Evolutionary conservation across 2,113 vertebrate genomes (phyloP), one percentile per base, ranked within the genome.

Genomic region (Brachypodius melanocephalos): DNA sequence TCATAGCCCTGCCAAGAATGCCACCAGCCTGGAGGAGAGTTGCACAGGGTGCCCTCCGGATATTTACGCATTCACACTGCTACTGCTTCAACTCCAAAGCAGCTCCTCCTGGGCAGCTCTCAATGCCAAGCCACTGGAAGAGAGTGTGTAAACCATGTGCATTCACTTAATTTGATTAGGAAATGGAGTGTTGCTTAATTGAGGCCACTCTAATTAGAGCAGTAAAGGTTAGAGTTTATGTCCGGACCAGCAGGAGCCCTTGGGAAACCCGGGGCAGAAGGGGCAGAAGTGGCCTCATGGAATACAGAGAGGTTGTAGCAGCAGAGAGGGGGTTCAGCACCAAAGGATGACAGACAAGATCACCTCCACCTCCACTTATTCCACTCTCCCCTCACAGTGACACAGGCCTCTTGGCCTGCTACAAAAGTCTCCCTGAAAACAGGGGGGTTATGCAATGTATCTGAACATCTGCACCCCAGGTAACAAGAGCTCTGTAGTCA

Each of bases 151-250:
- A 66, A 87, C 87, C 66, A 69, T 92, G 90, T 92, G 92, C 8
- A 19, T 87, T 96, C 93, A 91, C 90, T 96, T 97, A 95, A 97
- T 96, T 94, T 96, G 94, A 96, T 96, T 96, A 97, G 95, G 97
- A 97, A 97, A 95, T 46, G 66, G 55, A 93, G 76, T 96, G 73
- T 46, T 87, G 61, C 94, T 96, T 95, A 96, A 96, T 95, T 97
- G 95, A 96, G 87, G 82, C n/a, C 90, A 57, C 82, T 89, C 93
- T 97, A 96, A 97, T 97, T 97, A 92, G 94, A 93, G 83, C 91
- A 89, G 82, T 79, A 90, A 84, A 95, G 93, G 93, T 96, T 75
- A 88, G 68, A 91, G 90, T 61, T 68, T 57, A 85, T 7, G 17
- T 91, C 90, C 65, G 29, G 91, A 93, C 7, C 68, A 89, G 92